These are phyloP conservation scores for Drosophila kurseongensis DNA, from an alignment of 1,140 invertebrate species.

Conservation along the genomic window DNA sequence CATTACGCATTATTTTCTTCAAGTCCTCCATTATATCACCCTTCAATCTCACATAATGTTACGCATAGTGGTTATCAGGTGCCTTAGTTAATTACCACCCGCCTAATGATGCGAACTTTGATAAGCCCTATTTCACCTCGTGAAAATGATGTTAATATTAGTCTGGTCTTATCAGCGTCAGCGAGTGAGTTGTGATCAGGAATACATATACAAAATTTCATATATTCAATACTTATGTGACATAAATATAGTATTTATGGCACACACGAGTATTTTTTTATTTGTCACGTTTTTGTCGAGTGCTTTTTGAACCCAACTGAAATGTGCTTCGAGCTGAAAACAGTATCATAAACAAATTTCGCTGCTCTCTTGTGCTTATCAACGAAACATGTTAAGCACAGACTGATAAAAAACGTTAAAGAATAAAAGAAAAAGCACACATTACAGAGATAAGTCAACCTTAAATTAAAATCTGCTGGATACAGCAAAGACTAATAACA, in stretches of 20 bases:
- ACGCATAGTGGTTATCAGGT: conserved; percentile 30
- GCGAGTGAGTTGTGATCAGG: neutral
- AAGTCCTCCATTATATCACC: neutral
- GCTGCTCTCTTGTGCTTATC: conserved; percentile 1
- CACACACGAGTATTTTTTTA: conserved; percentile 37
- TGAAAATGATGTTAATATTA: conserved; percentile 35
- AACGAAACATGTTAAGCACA: neutral
- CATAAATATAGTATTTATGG: conserved; percentile 26
- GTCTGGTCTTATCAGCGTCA: conserved; percentile 38
- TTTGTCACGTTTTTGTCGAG: conserved; percentile 65
- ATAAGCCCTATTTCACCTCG: conserved; percentile 39
- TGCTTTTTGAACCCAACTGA: conserved; percentile 34
- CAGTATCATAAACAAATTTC: conserved; percentile 5
- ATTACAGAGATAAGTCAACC: neutral
- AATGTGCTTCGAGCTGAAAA: conserved; percentile 10
- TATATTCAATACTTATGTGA: conserved; percentile 7
- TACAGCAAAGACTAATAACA: neutral
- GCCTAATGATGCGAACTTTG: conserved; percentile 24
- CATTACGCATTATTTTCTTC: too few relatives aligned
- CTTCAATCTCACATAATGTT: conserved; percentile 3
- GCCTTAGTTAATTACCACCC: conserved; percentile 29
- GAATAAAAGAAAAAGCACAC: neutral
- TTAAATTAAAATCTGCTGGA: neutral
- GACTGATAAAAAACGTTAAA: neutral
- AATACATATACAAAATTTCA: conserved; percentile 17